Conservation (phyloP, 1,140 invertebrate species). For the Diuraphis noxia region DNA sequence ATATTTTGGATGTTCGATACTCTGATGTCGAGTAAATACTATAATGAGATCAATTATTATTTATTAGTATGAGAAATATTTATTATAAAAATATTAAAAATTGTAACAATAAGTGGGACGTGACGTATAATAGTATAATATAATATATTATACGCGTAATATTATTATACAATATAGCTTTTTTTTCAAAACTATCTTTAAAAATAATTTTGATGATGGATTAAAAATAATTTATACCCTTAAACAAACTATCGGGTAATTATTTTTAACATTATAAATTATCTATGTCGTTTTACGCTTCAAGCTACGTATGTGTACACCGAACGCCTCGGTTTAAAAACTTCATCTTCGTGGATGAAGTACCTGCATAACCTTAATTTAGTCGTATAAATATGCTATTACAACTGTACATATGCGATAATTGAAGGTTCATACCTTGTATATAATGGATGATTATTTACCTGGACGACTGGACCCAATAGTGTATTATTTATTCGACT, state of each 20-base stretch:
- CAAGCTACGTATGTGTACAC: no score
- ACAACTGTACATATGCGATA: no score
- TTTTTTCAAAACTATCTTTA: not conserved
- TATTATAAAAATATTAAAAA: not conserved
- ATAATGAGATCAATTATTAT: not conserved
- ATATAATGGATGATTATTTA: no score
- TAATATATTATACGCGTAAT: no score
- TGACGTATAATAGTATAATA: not conserved
- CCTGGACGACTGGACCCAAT: not conserved
- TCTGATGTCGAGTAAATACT: not conserved
- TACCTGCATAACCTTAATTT: not conserved
- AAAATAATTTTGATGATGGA: not conserved
- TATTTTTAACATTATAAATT: not conserved
- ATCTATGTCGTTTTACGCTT: no score
- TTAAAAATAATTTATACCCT: no score
- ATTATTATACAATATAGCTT: not conserved
- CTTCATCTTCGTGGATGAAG: not conserved
- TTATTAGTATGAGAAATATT: not conserved
- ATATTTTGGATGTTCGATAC: not conserved
- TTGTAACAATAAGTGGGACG: not conserved
- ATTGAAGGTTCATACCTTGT: no score
- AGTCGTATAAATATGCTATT: not conserved
- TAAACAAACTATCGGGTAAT: not conserved
- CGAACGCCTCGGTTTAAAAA: not conserved
- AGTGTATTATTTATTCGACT: not conserved